Conservation (phyloP, 2,113 vertebrate species). For the Mesitornis unicolor region DNA sequence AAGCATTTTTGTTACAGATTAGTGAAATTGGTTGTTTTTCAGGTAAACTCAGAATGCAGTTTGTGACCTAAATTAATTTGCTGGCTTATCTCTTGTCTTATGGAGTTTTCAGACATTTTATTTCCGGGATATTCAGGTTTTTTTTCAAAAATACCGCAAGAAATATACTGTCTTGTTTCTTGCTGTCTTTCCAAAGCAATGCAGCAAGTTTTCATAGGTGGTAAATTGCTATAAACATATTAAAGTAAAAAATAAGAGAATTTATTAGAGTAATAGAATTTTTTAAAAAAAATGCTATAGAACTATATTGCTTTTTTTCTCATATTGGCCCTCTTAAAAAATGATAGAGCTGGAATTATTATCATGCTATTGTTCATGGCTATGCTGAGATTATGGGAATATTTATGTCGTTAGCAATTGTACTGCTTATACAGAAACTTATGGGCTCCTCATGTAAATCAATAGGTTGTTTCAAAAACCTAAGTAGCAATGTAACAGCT, state of each 20-base stretch:
- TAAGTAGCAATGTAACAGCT: not conserved
- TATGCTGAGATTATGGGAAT: not conserved
- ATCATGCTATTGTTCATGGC: not conserved
- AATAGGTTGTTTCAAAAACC: not conserved
- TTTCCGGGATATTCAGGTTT: not conserved
- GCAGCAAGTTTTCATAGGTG: not conserved
- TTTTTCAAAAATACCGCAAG: conserved; percentile 26
- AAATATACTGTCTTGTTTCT: not conserved
- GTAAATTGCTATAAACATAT: not conserved
- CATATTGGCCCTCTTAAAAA: not conserved
- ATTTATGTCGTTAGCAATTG: not conserved
- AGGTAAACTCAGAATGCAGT: not conserved
- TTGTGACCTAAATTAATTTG: not conserved
- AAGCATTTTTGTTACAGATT: not conserved
- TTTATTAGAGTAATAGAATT: not conserved
- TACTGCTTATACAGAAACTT: not conserved
- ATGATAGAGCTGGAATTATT: not conserved
- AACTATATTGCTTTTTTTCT: not conserved
- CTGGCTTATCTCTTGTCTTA: conserved; percentile 6
- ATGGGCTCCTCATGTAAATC: not conserved
- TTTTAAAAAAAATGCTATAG: not conserved
- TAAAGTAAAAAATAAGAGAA: not conserved
- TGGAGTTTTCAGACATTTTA: not conserved
- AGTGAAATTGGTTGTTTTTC: not conserved
- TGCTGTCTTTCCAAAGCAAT: not conserved